Evolutionary conservation across 2,888 invertebrate species (phyloP).

Genomic region (Rambutsinella grinnellia): DNA sequence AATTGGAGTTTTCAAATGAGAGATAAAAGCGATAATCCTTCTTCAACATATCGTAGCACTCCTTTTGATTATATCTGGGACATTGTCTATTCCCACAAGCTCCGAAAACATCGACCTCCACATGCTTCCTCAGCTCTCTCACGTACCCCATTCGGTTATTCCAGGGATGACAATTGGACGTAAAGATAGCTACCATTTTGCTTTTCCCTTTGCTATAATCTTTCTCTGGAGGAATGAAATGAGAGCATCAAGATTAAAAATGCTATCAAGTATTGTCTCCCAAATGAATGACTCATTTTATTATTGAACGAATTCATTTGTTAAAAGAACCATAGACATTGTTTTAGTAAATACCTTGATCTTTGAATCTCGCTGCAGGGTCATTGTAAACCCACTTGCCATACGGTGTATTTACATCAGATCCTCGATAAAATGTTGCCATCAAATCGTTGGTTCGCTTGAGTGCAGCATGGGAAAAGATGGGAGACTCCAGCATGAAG

Average conservation of each 20-base stretch:
- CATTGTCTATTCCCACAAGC: slow-evolving; percentile 89
- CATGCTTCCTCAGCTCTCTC: slow-evolving; percentile 85
- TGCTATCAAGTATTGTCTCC: neutral
- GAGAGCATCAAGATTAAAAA: neutral
- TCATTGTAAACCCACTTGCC: slow-evolving; percentile 59
- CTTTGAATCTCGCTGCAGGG: slow-evolving; percentile 33
- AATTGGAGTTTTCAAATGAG: slow-evolving; percentile 68
- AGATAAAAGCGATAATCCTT: slow-evolving; percentile 68
- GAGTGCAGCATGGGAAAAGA: slow-evolving; percentile 50
- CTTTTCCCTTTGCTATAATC: slow-evolving; percentile 59
- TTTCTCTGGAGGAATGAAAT: slow-evolving; percentile 28
- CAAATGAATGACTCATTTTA: too few species aligned
- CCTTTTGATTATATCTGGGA: slow-evolving; percentile 70
- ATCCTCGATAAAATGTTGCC: slow-evolving; percentile 57
- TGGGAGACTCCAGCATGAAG: slow-evolving; percentile 63
- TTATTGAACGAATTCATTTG: too few species aligned
- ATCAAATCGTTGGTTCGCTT: slow-evolving; percentile 51
- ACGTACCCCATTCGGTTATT: slow-evolving; percentile 83
- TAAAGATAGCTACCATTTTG: slow-evolving; percentile 62
- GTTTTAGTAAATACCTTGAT: slow-evolving; percentile 51
- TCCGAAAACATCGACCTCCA: slow-evolving; percentile 92
- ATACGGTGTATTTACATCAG: slow-evolving; percentile 59
- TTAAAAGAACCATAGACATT: too few species aligned
- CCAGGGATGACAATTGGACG: slow-evolving; percentile 61
- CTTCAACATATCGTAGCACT: slow-evolving; percentile 59